Percentiles rank a stretch among this genome's conserved stretches.
These are phyloP conservation scores for Reinhardtius hippoglossoides DNA, from an alignment of 2,113 vertebrate genomes.

Conservation along the genomic window DNA sequence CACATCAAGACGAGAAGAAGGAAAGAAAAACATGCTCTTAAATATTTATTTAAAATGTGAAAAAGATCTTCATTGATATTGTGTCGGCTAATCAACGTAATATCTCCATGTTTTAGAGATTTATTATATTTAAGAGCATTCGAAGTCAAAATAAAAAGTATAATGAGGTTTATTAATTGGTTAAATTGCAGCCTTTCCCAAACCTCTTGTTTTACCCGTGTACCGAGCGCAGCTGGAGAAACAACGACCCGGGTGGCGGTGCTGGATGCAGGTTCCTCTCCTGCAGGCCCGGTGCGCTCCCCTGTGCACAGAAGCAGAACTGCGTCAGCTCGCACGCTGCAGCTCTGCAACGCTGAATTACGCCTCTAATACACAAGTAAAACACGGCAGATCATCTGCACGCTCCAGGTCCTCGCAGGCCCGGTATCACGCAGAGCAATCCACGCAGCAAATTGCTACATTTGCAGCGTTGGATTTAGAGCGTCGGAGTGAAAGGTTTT, in stretches of 20 bases:
- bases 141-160: no score
- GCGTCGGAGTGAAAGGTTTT: conserved; percentile 56
- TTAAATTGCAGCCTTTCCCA: background rate
- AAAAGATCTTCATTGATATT: no score
- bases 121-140: no score
- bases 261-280: background rate
- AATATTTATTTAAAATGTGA: no score
- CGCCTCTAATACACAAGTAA: conserved; percentile 45
- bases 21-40: no score
- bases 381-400: conserved; percentile 55
- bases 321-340: background rate
- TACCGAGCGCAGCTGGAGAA: background rate
- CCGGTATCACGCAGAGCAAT: conserved; percentile 50
- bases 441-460: conserved; percentile 70
- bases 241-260: no score
- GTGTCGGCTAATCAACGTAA: no score
- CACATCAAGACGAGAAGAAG: no score
- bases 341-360: conserved; percentile 15
- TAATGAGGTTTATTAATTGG: no score
- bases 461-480: conserved; percentile 53
- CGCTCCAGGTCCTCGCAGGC: conserved; percentile 35
- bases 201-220: no score
- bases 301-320: background rate
- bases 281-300: background rate
- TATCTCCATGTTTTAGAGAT: no score